A percentile compares a stretch with the other conserved stretches of the same genome.
phyloP scores from a whole-genome alignment of 2,797 vertebrate genomes.

The Sebastes matsubarae region DNA sequence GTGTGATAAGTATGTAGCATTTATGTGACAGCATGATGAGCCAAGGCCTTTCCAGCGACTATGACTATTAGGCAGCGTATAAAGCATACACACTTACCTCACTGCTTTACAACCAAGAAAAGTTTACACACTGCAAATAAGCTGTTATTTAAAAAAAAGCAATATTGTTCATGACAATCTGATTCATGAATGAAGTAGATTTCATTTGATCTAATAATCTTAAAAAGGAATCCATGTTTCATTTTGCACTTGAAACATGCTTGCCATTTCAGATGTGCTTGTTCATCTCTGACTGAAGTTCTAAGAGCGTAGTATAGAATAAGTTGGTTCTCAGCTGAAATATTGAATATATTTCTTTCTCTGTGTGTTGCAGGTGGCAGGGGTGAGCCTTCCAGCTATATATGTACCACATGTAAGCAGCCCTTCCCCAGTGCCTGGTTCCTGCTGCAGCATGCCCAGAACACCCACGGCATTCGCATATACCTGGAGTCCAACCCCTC shows the following conservation, averaged over 20 bases:
- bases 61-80: constrained; percentile 38
- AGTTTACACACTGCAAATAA: constrained; percentile 1
- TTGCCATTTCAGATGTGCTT: not conserved
- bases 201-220: not conserved
- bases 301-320: not conserved
- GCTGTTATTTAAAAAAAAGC: not conserved
- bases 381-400: constrained; percentile 97
- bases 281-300: not conserved
- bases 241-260: not conserved
- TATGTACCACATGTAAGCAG: constrained; percentile 99
- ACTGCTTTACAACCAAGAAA: constrained; percentile 13
- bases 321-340: not conserved
- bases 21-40: constrained; percentile 62
- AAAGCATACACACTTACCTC: constrained; percentile 24
- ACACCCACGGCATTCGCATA: constrained; percentile 97
- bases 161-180: constrained; percentile 1
- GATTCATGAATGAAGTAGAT: not conserved
- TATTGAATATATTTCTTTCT: constrained; percentile 30
- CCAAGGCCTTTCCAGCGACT: constrained; percentile 25
- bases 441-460: constrained; percentile 98
- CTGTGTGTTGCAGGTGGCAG: constrained; percentile 89
- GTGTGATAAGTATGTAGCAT: constrained; percentile 59
- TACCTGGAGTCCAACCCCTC: constrained; percentile 95
- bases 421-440: constrained; percentile 98
- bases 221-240: not conserved